Evolutionary conservation across 2,113 vertebrate species (phyloP), one percentile per base, ranked within the genome.

Genomic region (Fulmarus glacialis): DNA sequence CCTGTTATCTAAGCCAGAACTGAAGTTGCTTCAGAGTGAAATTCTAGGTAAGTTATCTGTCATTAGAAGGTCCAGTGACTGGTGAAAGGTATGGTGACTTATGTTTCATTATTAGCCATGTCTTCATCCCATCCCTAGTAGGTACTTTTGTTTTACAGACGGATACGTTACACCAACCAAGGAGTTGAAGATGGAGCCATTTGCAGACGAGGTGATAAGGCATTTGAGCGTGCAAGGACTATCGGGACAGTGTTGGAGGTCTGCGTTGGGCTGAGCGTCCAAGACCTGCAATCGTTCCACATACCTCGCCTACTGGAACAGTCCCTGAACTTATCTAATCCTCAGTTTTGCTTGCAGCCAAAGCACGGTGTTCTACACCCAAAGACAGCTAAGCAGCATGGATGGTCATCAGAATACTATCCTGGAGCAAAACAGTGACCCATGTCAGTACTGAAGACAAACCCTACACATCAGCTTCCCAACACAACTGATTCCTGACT

Each of bases 11-110:
- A 30, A 59, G 43, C 23, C 73, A 80, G n/a, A 84, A 30, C 26
- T 70, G 55, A 80, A 74, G 36, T 8, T 58, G 38, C 60, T 73
- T 42, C 45, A 59, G 38, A 52, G 14, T 59, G 48, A 52, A 80
- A 48, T 55, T 59, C 55, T 6, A 26, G 42, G 29, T 8, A 34
- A 87, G 43, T 20, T 32, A 19, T 38, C 24, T 19, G 8, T 20
- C 55, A 9, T 6, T 17, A 20, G 27, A 42, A 45, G 47, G 29
- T 26, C 42, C 86, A 67, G 9, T 12, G 82, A 19, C 24, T 6
- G 36, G 36, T 36, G 36, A 50, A 40, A 32, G 55, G 40, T 1
- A 56, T 0, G 0, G 9, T 0, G 2, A 45, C 22, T 24, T 29
- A 6, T 1, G 12, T 59, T 40, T 40, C 62, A 14, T 42, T 16